Percentiles rank a stretch among this genome's conserved stretches.
Conservation (phyloP, 2,888 invertebrate species). For the Cheiracanthium punctorium region DNA sequence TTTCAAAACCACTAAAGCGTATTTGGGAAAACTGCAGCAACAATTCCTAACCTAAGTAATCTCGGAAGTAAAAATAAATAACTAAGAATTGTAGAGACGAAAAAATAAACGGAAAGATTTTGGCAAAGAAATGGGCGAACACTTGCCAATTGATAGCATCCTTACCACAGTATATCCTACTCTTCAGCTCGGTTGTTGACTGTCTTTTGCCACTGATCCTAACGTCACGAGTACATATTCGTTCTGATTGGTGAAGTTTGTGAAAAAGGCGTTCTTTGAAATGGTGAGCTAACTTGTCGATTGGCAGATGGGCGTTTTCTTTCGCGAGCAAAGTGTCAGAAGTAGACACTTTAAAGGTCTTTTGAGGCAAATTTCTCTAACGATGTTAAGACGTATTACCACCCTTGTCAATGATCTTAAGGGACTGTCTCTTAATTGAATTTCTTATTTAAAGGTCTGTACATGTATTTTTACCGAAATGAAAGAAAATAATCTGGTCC, state of each 20-base stretch:
- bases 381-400: conserved; percentile 64
- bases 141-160: neutral
- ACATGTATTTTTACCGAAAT: too few species aligned
- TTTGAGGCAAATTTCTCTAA: conserved; percentile 58
- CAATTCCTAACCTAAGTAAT: too few species aligned
- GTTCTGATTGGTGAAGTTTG: conserved; percentile 38
- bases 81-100: too few species aligned
- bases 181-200: conserved; percentile 25
- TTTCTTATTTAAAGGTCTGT: conserved; percentile 19
- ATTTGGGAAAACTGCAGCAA: too few species aligned
- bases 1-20: too few species aligned
- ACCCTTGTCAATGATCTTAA: conserved; percentile 53
- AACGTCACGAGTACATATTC: neutral
- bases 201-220: neutral
- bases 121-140: too few species aligned
- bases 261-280: conserved; percentile 37
- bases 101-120: too few species aligned
- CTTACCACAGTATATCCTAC: neutral
- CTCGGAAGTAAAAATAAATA: too few species aligned
- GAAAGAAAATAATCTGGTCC: too few species aligned
- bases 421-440: conserved; percentile 5
- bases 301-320: conserved; percentile 53
- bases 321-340: conserved; percentile 59
- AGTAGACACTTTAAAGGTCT: conserved; percentile 58
- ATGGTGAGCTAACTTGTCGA: conserved; percentile 27